These are phyloP conservation scores for Planiliza haematocheilus DNA, from an alignment of 2,113 vertebrate genomes.

Conservation along the genomic window DNA sequence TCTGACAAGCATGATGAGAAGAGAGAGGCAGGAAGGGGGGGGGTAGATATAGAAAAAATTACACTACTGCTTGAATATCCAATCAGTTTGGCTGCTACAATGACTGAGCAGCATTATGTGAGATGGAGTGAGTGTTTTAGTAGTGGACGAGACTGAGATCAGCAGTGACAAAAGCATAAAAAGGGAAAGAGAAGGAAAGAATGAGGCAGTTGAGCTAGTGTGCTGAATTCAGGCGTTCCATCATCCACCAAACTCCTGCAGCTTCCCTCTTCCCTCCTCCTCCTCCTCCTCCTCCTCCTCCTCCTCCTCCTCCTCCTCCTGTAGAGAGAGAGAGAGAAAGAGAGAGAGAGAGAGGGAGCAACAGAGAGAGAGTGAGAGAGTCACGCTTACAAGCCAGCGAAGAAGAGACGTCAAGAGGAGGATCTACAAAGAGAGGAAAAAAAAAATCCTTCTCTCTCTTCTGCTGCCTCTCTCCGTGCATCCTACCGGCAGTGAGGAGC, in stretches of 20 bases:
- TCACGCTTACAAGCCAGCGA: conserved; percentile 79
- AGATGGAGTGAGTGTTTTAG: conserved; percentile 40
- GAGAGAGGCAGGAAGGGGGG: conserved; percentile 16
- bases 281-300: conserved; percentile 74
- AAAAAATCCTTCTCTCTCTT: conserved; percentile 71
- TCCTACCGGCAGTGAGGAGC: conserved; percentile 73
- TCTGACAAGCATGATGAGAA: conserved; percentile 49
- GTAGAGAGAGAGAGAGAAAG: conserved; percentile 52
- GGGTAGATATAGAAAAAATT: conserved; percentile 44
- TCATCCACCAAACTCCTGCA: conserved; percentile 88
- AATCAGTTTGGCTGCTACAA: conserved; percentile 55
- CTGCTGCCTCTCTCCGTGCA: conserved; percentile 71
- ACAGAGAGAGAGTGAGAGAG: conserved; percentile 72
- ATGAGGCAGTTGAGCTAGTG: conserved; percentile 78
- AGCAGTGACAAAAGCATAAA: conserved; percentile 25
- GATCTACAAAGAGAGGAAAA: conserved; percentile 65
- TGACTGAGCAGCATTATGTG: conserved; percentile 66
- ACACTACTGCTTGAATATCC: conserved; percentile 58
- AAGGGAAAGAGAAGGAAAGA: conserved; percentile 60
- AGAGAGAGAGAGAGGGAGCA: conserved; percentile 64
- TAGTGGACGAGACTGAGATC: conserved; percentile 65
- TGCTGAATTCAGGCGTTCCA: conserved; percentile 85
- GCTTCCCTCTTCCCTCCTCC: conserved; percentile 83
- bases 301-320: conserved; percentile 14
- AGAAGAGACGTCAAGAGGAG: conserved; percentile 83